A percentile compares a stretch with the other conserved stretches of the same genome.
phyloP scores from a whole-genome alignment of 2,888 invertebrate genomes.

The Liopterus haemorrhoidalis region DNA sequence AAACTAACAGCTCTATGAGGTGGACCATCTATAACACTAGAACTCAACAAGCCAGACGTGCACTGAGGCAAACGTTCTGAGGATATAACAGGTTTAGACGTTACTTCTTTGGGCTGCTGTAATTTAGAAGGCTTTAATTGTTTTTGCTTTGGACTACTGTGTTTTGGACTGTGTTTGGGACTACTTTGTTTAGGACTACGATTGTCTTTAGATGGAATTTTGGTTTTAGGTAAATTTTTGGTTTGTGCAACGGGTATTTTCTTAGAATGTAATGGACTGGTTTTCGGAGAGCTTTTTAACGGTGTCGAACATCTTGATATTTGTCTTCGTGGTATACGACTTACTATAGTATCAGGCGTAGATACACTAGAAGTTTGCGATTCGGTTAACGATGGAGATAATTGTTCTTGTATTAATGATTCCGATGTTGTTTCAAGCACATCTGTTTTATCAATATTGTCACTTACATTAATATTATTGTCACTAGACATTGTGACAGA shows the following conservation, averaged over 20 bases:
- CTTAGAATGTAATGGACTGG: constrained; percentile 19
- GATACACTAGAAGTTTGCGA: constrained; percentile 62
- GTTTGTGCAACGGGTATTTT: constrained; percentile 25
- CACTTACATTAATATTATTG: constrained; percentile 13
- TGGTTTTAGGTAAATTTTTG: constrained; percentile 46
- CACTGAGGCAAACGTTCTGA: constrained; percentile 43
- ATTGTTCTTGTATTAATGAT: constrained; percentile 42
- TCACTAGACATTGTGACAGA: constrained; percentile 7
- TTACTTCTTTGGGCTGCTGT: constrained; percentile 33
- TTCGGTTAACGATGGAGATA: constrained; percentile 54
- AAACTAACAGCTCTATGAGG: constrained; percentile 59
- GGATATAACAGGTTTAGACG: constrained; percentile 40
- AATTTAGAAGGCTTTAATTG: constrained; percentile 42
- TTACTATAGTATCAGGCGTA: constrained; percentile 65
- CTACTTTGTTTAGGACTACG: constrained; percentile 48
- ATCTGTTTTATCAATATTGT: constrained; percentile 21
- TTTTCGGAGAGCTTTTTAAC: constrained; percentile 24
- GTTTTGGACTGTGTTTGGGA: constrained; percentile 44
- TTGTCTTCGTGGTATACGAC: constrained; percentile 49
- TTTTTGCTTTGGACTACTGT: constrained; percentile 37
- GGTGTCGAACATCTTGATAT: constrained; percentile 20
- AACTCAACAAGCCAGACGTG: constrained; percentile 39
- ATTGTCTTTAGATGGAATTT: constrained; percentile 29
- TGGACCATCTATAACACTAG: constrained; percentile 48
- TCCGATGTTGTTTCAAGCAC: constrained; percentile 24